These are phyloP conservation scores for Dendrocopos noguchii DNA, from an alignment of 2,113 vertebrate species.

Conservation along the genomic window DNA sequence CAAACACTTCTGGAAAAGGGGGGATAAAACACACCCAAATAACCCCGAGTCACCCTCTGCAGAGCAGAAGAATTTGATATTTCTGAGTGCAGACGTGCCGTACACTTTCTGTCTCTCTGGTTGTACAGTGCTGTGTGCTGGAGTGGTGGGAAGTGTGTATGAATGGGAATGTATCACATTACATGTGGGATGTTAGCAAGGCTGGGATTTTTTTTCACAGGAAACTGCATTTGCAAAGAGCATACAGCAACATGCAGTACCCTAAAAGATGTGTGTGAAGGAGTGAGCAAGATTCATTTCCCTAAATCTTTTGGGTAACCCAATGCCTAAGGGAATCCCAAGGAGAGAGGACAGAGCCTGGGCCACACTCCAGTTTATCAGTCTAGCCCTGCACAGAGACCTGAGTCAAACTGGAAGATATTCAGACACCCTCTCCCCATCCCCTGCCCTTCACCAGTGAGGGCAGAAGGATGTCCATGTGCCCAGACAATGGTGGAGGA, in stretches of 20 bases:
- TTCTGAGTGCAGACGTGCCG: constrained; percentile 12
- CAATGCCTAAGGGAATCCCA: constrained; percentile 2
- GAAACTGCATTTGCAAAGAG: constrained; percentile 55
- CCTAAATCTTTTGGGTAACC: constrained; percentile 21
- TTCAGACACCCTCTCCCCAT: background rate
- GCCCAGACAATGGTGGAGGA: constrained; percentile 48
- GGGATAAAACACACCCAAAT: background rate
- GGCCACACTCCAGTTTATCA: background rate
- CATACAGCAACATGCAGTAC: constrained; percentile 19
- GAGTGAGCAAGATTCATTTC: constrained; percentile 7
- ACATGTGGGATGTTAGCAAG: constrained; percentile 58
- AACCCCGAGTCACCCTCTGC: constrained; percentile 23
- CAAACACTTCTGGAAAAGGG: constrained; percentile 56
- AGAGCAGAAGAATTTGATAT: background rate
- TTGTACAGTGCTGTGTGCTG: constrained; percentile 12
- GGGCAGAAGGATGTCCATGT: background rate
- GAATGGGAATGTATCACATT: constrained; percentile 52
- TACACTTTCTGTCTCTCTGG: constrained; percentile 6
- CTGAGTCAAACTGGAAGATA: background rate
- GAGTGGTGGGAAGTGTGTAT: constrained; percentile 56
- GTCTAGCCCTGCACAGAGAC: background rate
- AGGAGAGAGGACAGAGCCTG: background rate
- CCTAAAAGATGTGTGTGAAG: constrained; percentile 19
- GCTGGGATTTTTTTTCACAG: constrained; percentile 58
- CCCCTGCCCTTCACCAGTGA: background rate